Conservation (phyloP, 1,140 invertebrate genomes). For the Drosophila parvula region DNA sequence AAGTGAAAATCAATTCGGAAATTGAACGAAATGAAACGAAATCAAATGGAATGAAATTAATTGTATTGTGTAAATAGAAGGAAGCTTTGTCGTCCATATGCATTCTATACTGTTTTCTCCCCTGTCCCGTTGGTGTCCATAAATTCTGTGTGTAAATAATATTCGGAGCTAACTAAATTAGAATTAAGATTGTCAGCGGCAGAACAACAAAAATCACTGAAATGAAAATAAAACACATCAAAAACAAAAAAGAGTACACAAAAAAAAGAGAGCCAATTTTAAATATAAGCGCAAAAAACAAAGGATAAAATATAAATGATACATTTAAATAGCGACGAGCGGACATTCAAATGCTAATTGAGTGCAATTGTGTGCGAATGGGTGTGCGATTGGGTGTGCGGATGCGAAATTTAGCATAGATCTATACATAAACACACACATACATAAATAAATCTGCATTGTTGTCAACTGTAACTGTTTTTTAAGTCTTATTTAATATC, state of each 20-base stretch:
- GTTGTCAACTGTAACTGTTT: slow-evolving; percentile 77
- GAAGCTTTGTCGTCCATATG: slow-evolving; percentile 44
- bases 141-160: slow-evolving; percentile 71
- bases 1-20: slow-evolving; percentile 51
- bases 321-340: slow-evolving; percentile 50
- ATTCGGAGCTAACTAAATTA: slow-evolving; percentile 69
- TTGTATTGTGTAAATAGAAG: slow-evolving; percentile 54
- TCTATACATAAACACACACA: slow-evolving; percentile 30
- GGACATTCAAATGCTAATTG: slow-evolving; percentile 67
- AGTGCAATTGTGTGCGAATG: slow-evolving; percentile 35
- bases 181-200: slow-evolving; percentile 53
- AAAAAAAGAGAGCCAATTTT: slow-evolving; percentile 70
- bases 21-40: slow-evolving; percentile 43
- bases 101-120: slow-evolving; percentile 22
- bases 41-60: slow-evolving; percentile 50
- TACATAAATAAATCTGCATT: slow-evolving; percentile 69
- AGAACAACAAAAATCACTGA: slow-evolving; percentile 20
- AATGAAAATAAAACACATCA: slow-evolving; percentile 4
- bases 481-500: slow-evolving; percentile 78
- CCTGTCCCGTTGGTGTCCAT: slow-evolving; percentile 28
- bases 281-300: slow-evolving; percentile 56
- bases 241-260: slow-evolving; percentile 40
- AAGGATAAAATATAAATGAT: slow-evolving; percentile 41
- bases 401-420: slow-evolving; percentile 40
- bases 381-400: slow-evolving; percentile 12